phyloP scores from a whole-genome alignment of 2,888 invertebrate species.

The Nomada goodeniana region DNA sequence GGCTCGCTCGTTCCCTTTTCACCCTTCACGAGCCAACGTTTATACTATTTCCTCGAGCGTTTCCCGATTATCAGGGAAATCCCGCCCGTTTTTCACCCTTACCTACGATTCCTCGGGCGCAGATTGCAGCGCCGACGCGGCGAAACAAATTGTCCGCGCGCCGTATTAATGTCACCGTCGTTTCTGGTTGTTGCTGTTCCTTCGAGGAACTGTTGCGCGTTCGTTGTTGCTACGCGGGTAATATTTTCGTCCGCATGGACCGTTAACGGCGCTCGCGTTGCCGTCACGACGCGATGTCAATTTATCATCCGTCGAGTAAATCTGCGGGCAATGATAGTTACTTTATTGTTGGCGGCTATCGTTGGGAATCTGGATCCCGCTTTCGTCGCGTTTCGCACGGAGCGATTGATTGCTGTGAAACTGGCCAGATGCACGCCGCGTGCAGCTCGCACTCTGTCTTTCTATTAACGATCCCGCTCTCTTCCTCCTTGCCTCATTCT shows the following conservation, averaged over 20 bases:
- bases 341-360: no score
- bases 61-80: slow-evolving; percentile 39
- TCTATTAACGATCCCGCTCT: slow-evolving; percentile 34
- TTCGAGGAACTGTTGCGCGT: slow-evolving; percentile 38
- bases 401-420: neutral
- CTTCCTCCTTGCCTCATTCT: neutral
- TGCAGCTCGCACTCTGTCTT: slow-evolving; percentile 13
- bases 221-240: slow-evolving; percentile 21
- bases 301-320: slow-evolving; percentile 22
- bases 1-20: slow-evolving; percentile 8
- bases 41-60: slow-evolving; percentile 38
- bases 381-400: neutral
- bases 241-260: slow-evolving; percentile 6
- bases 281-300: slow-evolving; percentile 34
- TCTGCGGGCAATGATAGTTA: neutral
- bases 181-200: neutral
- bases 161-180: slow-evolving; percentile 22
- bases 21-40: slow-evolving; percentile 13
- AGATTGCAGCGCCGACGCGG: slow-evolving; percentile 16
- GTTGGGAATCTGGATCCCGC: neutral
- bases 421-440: neutral
- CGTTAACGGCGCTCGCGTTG: slow-evolving; percentile 42
- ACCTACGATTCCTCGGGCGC: slow-evolving; percentile 6
- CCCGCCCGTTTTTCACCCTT: neutral
- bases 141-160: neutral